These are phyloP conservation scores for Coendou prehensilis DNA, from an alignment of 2,797 vertebrate species.

Conservation along the genomic window DNA sequence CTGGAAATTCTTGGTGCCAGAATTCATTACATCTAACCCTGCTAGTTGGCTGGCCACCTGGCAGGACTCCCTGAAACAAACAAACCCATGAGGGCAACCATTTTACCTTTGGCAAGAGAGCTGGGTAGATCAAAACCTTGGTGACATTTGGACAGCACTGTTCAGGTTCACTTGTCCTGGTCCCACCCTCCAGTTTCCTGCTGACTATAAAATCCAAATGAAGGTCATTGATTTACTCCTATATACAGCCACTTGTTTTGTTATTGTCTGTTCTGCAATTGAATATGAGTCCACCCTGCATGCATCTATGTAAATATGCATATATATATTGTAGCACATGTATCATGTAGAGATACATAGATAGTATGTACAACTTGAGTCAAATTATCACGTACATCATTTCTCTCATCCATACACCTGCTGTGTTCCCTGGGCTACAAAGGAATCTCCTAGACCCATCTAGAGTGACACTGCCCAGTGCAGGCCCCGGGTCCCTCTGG, in stretches of 20 bases:
- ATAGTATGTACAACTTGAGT: neutral
- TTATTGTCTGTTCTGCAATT: neutral
- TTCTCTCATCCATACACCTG: neutral
- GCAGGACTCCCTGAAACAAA: neutral
- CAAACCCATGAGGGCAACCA: neutral
- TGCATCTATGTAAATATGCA: neutral
- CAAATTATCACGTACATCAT: neutral
- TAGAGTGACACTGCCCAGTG: neutral
- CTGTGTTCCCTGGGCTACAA: neutral
- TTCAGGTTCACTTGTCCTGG: neutral
- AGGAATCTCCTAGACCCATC: neutral
- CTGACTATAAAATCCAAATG: neutral
- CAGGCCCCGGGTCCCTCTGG: fast-evolving
- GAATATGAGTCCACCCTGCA: neutral
- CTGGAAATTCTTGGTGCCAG: neutral
- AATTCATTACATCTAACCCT: neutral
- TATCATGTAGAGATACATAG: neutral
- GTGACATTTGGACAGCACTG: fast-evolving
- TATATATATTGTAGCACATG: neutral
- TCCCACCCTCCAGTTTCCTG: neutral
- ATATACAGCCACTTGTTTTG: neutral
- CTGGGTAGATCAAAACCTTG: too few relatives aligned
- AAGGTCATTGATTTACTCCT: neutral
- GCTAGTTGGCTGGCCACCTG: neutral
- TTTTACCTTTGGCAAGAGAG: neutral